Evolutionary conservation across 35 echinoderm and acorn worm genomes (phyloP), one percentile per base, ranked within the genome.

Genomic region (Ophioderma brevispina): DNA sequence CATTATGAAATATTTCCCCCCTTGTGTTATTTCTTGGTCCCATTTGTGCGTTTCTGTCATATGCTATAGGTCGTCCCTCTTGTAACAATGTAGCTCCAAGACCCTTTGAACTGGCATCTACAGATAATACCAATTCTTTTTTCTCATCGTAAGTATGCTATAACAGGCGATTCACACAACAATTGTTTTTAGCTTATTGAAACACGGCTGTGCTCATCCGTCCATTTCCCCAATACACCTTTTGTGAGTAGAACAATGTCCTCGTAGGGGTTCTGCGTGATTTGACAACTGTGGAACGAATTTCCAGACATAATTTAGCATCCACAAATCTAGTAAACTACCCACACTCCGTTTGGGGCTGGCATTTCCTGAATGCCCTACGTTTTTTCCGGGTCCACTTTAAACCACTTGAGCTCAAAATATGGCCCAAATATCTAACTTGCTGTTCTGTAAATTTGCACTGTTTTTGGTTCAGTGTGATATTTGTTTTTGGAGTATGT

Each of bases 361-460:
- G 25, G 36, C 0, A 79, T 78, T 38, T 93, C 64, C 0, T 81
- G 32, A 14, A 93, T 81, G 21, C 78, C 85, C 0, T 35, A 1
- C 0, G 88, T 36, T n/a, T 38, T 88, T 88, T 43, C 75, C 70
- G 19, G 76, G 90, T 14, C 87, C 82, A 84, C 19, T 78, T 81
- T 37, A 88, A 78, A 23, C 91, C 91, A 33, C 81, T 28, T 21
- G 64, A 40, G 35, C 87, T 87, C 55, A 97, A 90, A 17, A 49
- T 77, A 76, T 97, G 95, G 0, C 90, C 85, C 46, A 90, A 88
- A 38, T n/a, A n/a, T n/a, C 80, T 94, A 1, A 93, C 79, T 87
- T 93, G 39, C n/a, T 40, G 55, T 2, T 23, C 70, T n/a, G 41
- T 52, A 28, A 94, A 89, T 30, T 70, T 93, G 38, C 91, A 94